These are phyloP conservation scores for Didymodactylos carnosus DNA, from an alignment of 2,888 invertebrate species.

Conservation along the genomic window DNA sequence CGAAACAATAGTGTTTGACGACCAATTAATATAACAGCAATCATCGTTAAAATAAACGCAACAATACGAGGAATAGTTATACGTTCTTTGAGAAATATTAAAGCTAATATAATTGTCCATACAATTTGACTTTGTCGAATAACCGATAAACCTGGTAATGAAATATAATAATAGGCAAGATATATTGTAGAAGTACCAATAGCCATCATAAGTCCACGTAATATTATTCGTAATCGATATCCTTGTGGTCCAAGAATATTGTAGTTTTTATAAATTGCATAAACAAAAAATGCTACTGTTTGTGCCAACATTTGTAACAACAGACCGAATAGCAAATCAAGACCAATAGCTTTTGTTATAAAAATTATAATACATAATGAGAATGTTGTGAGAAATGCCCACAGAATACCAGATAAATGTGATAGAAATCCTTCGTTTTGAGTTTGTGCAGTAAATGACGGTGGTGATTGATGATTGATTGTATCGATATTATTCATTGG, in stretches of 20 bases:
- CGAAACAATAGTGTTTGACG: neutral
- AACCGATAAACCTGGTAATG: neutral
- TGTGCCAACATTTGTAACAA: neutral
- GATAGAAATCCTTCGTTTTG: neutral
- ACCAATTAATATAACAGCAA: neutral
- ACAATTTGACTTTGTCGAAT: neutral
- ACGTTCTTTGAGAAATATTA: neutral
- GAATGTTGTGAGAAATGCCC: neutral
- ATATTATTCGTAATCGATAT: neutral
- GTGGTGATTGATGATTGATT: neutral
- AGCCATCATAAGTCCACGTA: neutral
- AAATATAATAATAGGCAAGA: neutral
- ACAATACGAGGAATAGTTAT: neutral
- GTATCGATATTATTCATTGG: neutral
- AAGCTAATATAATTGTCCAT: neutral
- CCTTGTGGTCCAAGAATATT: neutral
- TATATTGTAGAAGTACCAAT: neutral
- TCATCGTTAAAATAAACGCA: neutral
- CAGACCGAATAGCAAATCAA: neutral
- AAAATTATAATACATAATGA: neutral
- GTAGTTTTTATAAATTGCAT: neutral
- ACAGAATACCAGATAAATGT: neutral
- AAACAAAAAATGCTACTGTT: neutral
- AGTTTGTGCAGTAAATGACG: neutral
- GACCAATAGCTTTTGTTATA: neutral